Percentiles rank a stretch among this genome's conserved stretches.
Evolutionary conservation across 2,113 vertebrate species (phyloP).

Genomic region (Pangasianodon gigas): DNA sequence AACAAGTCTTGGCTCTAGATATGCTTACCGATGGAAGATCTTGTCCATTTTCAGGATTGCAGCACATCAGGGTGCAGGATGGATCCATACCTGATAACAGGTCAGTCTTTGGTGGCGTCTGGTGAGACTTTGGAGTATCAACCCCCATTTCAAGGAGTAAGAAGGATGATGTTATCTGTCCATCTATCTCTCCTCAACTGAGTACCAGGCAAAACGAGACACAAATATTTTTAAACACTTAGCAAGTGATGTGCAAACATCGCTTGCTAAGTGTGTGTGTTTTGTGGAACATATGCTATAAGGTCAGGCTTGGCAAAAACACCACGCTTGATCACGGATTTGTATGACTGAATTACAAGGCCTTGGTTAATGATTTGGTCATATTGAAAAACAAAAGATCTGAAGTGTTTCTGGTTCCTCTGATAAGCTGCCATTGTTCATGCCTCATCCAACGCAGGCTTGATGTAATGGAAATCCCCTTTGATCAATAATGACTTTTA

Average conservation of each 20-base stretch:
- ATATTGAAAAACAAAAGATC: not conserved
- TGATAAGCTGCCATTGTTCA: conserved; percentile 21
- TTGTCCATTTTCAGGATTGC: not conserved
- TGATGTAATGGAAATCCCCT: conserved; percentile 14
- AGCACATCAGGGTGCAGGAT: not conserved
- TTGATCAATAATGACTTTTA: conserved; percentile 49
- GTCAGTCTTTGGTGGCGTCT: not conserved
- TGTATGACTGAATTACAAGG: not conserved
- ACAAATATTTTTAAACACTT: conserved; percentile 56
- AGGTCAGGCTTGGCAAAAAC: conserved; percentile 5
- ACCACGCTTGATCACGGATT: not conserved
- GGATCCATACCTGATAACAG: not conserved
- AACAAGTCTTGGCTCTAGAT: not conserved
- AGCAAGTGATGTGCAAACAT: conserved; percentile 45
- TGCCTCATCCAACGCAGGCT: conserved; percentile 14
- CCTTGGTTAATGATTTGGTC: not conserved
- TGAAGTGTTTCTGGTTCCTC: not conserved
- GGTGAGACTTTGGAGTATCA: not conserved
- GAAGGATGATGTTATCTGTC: conserved; percentile 36
- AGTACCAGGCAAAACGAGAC: conserved; percentile 60
- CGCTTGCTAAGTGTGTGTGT: conserved; percentile 1
- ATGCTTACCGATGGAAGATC: not conserved
- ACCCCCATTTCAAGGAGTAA: not conserved
- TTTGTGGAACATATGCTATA: not conserved
- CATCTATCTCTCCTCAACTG: conserved; percentile 55